Evolutionary conservation across 2,797 vertebrate species (phyloP).

Genomic region (Natrix natrix): DNA sequence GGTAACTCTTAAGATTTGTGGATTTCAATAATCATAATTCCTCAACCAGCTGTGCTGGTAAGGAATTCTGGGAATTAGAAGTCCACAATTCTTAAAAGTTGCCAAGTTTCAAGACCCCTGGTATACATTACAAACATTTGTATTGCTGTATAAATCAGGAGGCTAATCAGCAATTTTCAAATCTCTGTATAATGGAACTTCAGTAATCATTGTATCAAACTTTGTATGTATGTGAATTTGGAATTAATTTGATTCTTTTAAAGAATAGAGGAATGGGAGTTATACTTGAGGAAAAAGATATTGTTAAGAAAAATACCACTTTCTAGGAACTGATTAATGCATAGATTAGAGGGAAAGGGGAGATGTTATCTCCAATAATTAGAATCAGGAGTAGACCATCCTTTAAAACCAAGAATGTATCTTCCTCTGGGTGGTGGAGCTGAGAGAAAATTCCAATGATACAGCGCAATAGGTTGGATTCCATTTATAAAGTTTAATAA

Average conservation of each 20-base stretch:
- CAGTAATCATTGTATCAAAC: neutral
- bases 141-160: neutral
- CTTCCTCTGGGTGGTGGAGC: neutral
- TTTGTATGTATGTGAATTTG: neutral
- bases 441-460: neutral
- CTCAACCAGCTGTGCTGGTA: neutral
- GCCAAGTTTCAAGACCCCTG: neutral
- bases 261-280: neutral
- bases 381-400: neutral
- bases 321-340: neutral
- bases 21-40: neutral
- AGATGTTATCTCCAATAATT: neutral
- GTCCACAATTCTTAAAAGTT: neutral
- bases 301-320: neutral
- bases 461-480: neutral
- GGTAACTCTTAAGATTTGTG: neutral
- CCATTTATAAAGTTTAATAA: neutral
- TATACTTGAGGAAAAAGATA: neutral
- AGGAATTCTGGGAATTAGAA: neutral
- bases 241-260: neutral
- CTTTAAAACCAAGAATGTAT: neutral
- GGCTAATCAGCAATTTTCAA: neutral
- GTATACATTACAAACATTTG: neutral
- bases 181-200: neutral
- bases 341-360: neutral